These are phyloP conservation scores for Pedetes capensis DNA, from an alignment of 2,113 vertebrate genomes.

Conservation along the genomic window DNA sequence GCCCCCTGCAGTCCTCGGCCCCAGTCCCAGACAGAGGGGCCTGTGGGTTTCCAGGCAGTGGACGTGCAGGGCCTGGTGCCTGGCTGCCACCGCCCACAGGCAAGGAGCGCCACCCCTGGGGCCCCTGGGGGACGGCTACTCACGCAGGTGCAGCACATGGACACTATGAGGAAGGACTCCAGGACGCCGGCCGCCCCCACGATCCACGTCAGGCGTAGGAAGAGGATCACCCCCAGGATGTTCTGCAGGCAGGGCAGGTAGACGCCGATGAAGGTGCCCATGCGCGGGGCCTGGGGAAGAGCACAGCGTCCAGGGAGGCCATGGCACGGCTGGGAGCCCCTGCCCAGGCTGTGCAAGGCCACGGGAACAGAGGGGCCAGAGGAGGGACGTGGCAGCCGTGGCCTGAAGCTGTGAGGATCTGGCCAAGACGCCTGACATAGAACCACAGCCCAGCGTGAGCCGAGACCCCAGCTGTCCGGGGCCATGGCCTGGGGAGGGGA, in stretches of 20 bases:
- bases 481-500: too few relatives aligned
- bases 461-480: not conserved
- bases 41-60: not conserved
- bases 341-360: not conserved
- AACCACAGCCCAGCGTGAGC: not conserved
- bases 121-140: slow-evolving; percentile 74
- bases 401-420: not conserved
- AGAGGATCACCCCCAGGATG: slow-evolving; percentile 97
- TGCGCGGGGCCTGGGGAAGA: slow-evolving; percentile 87
- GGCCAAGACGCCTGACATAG: not conserved
- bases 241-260: slow-evolving; percentile 98
- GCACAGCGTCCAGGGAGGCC: rapidly evolving
- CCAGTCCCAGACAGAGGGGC: not conserved
- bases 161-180: slow-evolving; percentile 93
- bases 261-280: slow-evolving; percentile 98
- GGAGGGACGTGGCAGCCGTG: not conserved
- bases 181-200: slow-evolving; percentile 95
- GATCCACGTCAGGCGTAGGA: slow-evolving; percentile 96
- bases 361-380: not conserved
- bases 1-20: too few relatives aligned
- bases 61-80: not conserved
- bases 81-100: too few relatives aligned
- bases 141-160: slow-evolving; percentile 94
- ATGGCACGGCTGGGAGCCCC: not conserved
- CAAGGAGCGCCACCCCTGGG: too few relatives aligned